A percentile compares a stretch with the other conserved stretches of the same genome.
These are phyloP conservation scores for Drosophila pachea DNA, from an alignment of 1,140 invertebrate species.

Conservation along the genomic window DNA sequence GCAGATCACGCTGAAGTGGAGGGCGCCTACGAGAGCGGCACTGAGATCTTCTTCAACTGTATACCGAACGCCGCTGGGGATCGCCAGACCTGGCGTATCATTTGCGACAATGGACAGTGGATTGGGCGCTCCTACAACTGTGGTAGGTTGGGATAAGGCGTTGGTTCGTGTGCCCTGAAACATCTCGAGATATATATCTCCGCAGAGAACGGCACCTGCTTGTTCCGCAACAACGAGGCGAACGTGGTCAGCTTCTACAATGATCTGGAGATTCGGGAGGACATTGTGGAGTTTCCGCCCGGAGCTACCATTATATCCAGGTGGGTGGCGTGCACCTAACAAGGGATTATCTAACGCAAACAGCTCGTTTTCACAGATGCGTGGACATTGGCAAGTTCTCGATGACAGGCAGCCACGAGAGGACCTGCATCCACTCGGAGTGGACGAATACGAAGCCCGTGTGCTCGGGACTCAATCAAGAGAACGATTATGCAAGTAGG, in stretches of 20 bases:
- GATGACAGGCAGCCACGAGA: constrained; percentile 82
- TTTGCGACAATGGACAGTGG: constrained; percentile 91
- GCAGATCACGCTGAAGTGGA: constrained; percentile 76
- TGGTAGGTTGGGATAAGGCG: constrained; percentile 79
- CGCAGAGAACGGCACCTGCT: constrained; percentile 85
- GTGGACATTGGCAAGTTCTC: constrained; percentile 89
- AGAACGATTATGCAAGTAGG: constrained; percentile 90
- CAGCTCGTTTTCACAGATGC: constrained; percentile 81
- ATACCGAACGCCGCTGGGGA: constrained; percentile 88
- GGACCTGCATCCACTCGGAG: constrained; percentile 86
- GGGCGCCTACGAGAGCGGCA: constrained; percentile 85
- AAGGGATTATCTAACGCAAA: background rate
- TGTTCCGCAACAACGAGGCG: constrained; percentile 86
- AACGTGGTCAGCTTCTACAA: constrained; percentile 89
- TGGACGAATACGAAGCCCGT: constrained; percentile 89
- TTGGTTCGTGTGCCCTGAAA: background rate
- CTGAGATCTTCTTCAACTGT: constrained; percentile 89
- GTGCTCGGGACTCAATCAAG: constrained; percentile 90
- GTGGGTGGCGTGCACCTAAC: constrained; percentile 75
- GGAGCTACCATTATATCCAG: constrained; percentile 84
- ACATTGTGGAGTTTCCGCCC: constrained; percentile 87
- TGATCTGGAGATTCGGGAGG: constrained; percentile 87
- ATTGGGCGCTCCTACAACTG: constrained; percentile 87
- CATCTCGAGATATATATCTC: background rate
- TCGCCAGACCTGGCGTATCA: constrained; percentile 89